Percentiles rank a stretch among this genome's conserved stretches.
phyloP scores from a whole-genome alignment of 2,888 invertebrate genomes.

The Heliconius aoede region DNA sequence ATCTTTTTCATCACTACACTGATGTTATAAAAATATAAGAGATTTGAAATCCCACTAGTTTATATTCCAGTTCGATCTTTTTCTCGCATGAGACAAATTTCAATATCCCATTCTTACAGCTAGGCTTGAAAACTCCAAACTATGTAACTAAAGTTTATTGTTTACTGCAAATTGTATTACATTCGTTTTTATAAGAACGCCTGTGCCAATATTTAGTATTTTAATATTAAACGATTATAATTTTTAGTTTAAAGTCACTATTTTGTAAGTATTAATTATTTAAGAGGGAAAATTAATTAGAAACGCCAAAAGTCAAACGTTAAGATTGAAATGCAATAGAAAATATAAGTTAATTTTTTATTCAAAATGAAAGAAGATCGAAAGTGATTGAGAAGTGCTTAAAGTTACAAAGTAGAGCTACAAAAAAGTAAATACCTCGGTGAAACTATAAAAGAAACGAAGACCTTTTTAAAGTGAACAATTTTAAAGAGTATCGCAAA shows the following conservation, averaged over 20 bases:
- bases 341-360: neutral
- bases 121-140: neutral
- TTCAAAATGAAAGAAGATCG: conserved; percentile 15
- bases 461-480: conserved; percentile 22
- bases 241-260: neutral
- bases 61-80: neutral
- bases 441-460: conserved; percentile 30
- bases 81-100: neutral
- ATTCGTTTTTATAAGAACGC: neutral
- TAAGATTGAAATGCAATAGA: neutral
- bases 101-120: neutral
- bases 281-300: neutral
- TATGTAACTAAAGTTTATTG: neutral
- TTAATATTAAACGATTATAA: neutral
- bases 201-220: neutral
- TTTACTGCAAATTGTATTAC: neutral
- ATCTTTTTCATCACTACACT: too few relatives aligned
- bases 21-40: neutral
- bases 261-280: neutral
- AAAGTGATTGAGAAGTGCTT: conserved; percentile 33
- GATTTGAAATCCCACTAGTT: neutral
- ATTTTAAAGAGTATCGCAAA: conserved; percentile 25
- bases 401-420: conserved; percentile 17
- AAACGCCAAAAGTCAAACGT: conserved; percentile 8
- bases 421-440: conserved; percentile 24